Base-by-base conservation (phyloP, 2,113 vertebrate genomes). In the Etheostoma spectabile region DNA sequence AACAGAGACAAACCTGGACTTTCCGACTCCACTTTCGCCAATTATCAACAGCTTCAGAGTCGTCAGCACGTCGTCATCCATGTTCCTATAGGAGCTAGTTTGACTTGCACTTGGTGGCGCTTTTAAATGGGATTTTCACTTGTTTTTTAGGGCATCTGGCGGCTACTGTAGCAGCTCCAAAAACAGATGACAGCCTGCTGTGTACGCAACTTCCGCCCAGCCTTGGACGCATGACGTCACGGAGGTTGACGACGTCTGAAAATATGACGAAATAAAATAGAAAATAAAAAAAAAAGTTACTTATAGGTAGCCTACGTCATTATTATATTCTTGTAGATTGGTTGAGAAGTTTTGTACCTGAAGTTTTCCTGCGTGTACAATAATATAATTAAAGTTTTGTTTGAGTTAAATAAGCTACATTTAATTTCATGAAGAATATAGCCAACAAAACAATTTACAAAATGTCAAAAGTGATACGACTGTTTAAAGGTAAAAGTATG, bases 11-110 rank as follows among this genome's bases (percentile, higher is more conserved):
- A 82, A 99, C 98, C 98, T 99, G 79, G 98, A 99, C 86, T 99
- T 99, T 80, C 98, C 98, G 52, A 99, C 98, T 45, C 98, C 97
- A 57, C 98, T 99, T 89, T 99, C 98, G 30, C 98, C 97, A 60
- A 99, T 99, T 70, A 99, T 99, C 78, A 99, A 92, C 86, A 99
- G 96, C 85, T 99, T 99, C 57, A 99, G 91, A 8, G 98, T 99
- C 24, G 98, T 99, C 89, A 99, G 77, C 68, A 99, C 96, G 93
- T 99, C 98, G 77, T 99, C 97, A 73, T 99, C 98, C 98, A 99
- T 99, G 61, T 92, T 94, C 5, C 19, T 4, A 2, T 11, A 1
- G 11, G 14, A 38, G 51, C 1, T 35, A 1, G 51, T 24, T 65
- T 8, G 3, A 63, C 56, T 19, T 61, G 2, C 7, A 64, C 57